phyloP scores from a whole-genome alignment of 2,888 invertebrate genomes.

The Chaetoderma sp. region DNA sequence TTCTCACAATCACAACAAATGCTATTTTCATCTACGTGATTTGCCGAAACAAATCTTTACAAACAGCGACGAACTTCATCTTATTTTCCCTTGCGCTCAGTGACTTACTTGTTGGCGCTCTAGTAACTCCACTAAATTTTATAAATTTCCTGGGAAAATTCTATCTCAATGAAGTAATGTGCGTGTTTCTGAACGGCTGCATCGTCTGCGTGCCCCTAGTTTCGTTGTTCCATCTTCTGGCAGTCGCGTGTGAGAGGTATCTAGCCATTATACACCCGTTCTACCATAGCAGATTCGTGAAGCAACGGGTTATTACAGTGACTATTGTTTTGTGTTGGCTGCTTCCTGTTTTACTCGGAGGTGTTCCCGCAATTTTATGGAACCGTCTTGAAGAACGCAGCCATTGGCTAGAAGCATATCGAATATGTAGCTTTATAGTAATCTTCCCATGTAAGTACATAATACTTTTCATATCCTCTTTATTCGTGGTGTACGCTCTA shows the following conservation, averaged over 20 bases:
- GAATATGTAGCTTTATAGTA: conserved; percentile 3
- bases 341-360: not conserved
- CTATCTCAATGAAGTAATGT: not conserved
- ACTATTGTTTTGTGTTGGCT: not conserved
- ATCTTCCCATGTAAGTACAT: conserved; percentile 4
- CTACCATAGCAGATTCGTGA: not conserved
- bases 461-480: not conserved
- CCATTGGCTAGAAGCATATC: not conserved
- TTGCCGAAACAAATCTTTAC: not conserved
- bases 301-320: not conserved
- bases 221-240: conserved; percentile 2
- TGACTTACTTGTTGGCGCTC: not conserved
- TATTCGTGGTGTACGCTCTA: not conserved
- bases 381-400: conserved; percentile 1
- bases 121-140: not conserved
- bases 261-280: not conserved
- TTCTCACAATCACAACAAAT: not conserved
- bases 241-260: not conserved
- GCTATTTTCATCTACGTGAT: not conserved
- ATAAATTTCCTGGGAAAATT: not conserved
- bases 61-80: conserved; percentile 5
- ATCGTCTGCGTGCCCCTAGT: conserved; percentile 3
- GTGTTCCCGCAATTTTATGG: not conserved
- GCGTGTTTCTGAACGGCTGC: conserved; percentile 3
- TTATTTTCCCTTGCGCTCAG: conserved; percentile 5